Base-by-base conservation (phyloP, 2,797 vertebrate species). In the Parauchenoglanis punctatus region DNA sequence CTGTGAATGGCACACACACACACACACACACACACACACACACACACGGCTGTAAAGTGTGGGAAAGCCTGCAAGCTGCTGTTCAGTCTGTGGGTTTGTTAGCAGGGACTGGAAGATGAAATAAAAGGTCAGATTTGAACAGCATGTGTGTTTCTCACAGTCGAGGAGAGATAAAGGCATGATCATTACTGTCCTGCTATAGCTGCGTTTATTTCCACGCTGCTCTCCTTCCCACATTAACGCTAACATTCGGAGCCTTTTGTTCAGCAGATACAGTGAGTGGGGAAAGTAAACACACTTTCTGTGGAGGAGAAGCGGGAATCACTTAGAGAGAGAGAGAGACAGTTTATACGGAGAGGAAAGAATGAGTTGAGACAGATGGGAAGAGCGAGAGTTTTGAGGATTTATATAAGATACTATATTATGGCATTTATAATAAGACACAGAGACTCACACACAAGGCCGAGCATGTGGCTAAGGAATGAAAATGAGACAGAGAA, bases 111-210 rank as follows among this genome's bases (percentile, higher is more conserved):
- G 72, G 90, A 73, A 83, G 87, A 58, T 25, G 25, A 84, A 77
- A 78, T 83, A 90, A 89, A 93, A 93, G 91, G 94, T 90, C 88
- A 84, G 88, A 91, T 94, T 93, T 94, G 93, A 94, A 93, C 95
- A 96, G 94, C 93, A 92, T 93, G 94, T 92, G 92, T 87, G 88
- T 93, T 96, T 91, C 95, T 92, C 95, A 96, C 95, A 93, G 91
- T 92, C 81, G 94, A 91, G 77, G 88, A 11, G 67, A 70, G 68
- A 73, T 76, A 35, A 82, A 86, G 23, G 88, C 90, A 67, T 90
- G 85, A 90, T 92, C 92, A 94, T 94, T 92, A 93, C 91, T 85
- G 91, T 89, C 84, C 91, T 91, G 93, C 94, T 94, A 94, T 85
- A 13, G 87, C 87, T 46, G 70, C 93, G 92, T 95, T 95, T 94